phyloP scores from a whole-genome alignment of 2,888 invertebrate species.

The Euphydryas editha region DNA sequence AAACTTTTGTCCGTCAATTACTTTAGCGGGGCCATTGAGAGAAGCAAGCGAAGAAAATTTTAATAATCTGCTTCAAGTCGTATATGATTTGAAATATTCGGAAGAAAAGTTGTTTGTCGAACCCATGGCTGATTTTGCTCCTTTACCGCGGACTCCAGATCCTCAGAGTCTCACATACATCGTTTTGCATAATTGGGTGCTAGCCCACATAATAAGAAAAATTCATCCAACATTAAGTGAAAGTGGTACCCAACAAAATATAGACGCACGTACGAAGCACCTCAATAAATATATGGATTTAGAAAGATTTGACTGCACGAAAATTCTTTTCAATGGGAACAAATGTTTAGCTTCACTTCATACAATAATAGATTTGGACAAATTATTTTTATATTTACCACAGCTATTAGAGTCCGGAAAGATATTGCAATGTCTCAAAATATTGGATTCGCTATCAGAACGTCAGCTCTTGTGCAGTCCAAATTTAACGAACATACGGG shows the following conservation, averaged over 20 bases:
- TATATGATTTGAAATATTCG: conserved; percentile 73
- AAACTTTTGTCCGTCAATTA: conserved; percentile 88
- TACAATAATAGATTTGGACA: conserved; percentile 78
- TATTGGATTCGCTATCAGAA: conserved; percentile 85
- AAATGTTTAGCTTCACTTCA: conserved; percentile 84
- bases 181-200: conserved; percentile 86
- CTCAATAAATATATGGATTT: conserved; percentile 85
- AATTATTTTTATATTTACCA: conserved; percentile 80
- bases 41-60: conserved; percentile 70
- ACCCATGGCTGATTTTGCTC: conserved; percentile 71
- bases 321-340: conserved; percentile 82
- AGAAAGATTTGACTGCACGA: conserved; percentile 79
- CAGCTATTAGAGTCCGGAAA: conserved; percentile 70
- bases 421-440: conserved; percentile 75
- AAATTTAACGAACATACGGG: conserved; percentile 82
- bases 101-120: conserved; percentile 80
- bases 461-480: conserved; percentile 75
- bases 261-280: conserved; percentile 83
- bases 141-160: conserved; percentile 73
- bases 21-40: conserved; percentile 67
- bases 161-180: conserved; percentile 85
- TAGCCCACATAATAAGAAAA: conserved; percentile 87
- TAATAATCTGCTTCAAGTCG: conserved; percentile 67
- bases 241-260: conserved; percentile 73
- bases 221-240: conserved; percentile 83